These are phyloP conservation scores for Agriopis marginaria DNA, from an alignment of 2,888 invertebrate genomes.

Conservation along the genomic window DNA sequence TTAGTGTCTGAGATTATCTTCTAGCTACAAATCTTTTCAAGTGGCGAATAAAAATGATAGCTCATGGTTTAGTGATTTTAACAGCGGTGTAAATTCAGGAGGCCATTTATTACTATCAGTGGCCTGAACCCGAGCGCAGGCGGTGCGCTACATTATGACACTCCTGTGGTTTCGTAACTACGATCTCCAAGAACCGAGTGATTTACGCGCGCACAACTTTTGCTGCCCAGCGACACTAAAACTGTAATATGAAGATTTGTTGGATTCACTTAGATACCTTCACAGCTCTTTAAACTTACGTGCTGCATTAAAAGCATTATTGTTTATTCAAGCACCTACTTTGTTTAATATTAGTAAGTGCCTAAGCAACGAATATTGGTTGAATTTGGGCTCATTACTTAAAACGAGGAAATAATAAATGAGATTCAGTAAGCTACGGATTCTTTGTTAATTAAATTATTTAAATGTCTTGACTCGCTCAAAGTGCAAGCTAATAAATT, in stretches of 20 bases:
- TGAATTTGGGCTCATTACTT: conserved; percentile 52
- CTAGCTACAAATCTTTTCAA: conserved; percentile 31
- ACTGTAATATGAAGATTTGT: conserved; percentile 62
- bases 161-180: conserved; percentile 69
- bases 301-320: conserved; percentile 14
- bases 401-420: conserved; percentile 59
- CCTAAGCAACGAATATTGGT: conserved; percentile 29
- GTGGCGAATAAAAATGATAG: conserved; percentile 31
- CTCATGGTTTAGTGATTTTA: conserved; percentile 53
- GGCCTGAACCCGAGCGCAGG: conserved; percentile 51
- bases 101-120: conserved; percentile 70
- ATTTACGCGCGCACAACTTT: conserved; percentile 65
- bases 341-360: conserved; percentile 22
- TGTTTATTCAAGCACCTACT: conserved; percentile 18
- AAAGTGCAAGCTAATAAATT: conserved; percentile 71
- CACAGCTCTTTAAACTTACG: conserved; percentile 12
- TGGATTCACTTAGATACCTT: conserved; percentile 48
- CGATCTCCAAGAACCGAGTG: conserved; percentile 63
- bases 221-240: conserved; percentile 55
- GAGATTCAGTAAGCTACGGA: conserved; percentile 57
- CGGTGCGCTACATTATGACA: conserved; percentile 61
- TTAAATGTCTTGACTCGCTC: conserved; percentile 67
- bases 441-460: conserved; percentile 75
- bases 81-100: conserved; percentile 57
- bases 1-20: conserved; percentile 29